Conservation (phyloP, 2,113 vertebrate genomes). For the Nycticryphes semicollaris region DNA sequence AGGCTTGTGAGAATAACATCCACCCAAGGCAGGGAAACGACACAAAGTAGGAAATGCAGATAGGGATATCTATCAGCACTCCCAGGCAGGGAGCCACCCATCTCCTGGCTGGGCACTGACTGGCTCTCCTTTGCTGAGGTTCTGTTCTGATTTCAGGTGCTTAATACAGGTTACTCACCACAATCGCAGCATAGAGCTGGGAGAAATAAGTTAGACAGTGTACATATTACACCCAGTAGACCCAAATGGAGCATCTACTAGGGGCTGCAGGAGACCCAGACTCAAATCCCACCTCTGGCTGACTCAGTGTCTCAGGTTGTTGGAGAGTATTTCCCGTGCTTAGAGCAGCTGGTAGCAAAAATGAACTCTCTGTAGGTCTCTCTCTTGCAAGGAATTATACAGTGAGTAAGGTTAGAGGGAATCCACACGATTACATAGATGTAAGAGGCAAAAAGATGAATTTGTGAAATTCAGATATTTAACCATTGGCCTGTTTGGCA, state of each 20-base stretch:
- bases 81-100: neutral
- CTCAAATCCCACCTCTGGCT: neutral
- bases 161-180: neutral
- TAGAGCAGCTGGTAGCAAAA: neutral
- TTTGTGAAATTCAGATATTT: neutral
- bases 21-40: neutral
- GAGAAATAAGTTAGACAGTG: rapidly evolving
- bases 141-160: neutral
- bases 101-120: neutral
- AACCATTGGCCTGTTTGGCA: neutral
- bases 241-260: neutral
- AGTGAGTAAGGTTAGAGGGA: neutral
- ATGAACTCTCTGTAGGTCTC: neutral
- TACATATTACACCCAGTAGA: neutral
- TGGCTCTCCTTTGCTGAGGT: neutral
- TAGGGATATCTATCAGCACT: neutral
- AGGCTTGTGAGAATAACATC: neutral
- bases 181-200: neutral
- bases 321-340: neutral
- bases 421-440: neutral
- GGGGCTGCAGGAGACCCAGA: neutral
- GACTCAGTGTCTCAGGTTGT: neutral
- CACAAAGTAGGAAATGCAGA: neutral
- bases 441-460: neutral
- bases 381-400: neutral